Conservation (phyloP, 2,888 invertebrate genomes). For the Nomada flava region DNA sequence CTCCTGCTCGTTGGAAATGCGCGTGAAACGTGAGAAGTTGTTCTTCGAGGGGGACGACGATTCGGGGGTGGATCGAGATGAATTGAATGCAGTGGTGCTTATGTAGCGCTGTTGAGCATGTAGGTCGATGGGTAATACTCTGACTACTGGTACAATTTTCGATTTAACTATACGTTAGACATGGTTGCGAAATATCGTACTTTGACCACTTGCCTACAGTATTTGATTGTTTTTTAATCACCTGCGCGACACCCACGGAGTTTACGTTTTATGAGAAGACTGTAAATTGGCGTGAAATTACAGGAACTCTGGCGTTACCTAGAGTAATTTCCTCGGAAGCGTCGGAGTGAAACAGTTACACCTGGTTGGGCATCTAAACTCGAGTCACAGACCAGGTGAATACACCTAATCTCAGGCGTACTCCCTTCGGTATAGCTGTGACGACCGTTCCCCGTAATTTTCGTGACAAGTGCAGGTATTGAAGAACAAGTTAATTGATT, state of each 20-base stretch:
- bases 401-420: conserved; percentile 60
- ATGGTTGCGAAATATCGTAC: too few species aligned
- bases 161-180: too few species aligned
- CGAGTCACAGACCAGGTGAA: conserved; percentile 49
- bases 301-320: conserved; percentile 64
- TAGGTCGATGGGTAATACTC: conserved; percentile 8
- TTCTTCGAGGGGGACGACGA: conserved; percentile 1
- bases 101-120: background rate
- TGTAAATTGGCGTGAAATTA: conserved; percentile 71
- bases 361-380: conserved; percentile 46
- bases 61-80: background rate
- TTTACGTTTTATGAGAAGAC: conserved; percentile 59
- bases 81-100: background rate
- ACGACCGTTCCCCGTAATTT: conserved; percentile 59
- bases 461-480: conserved; percentile 49
- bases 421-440: conserved; percentile 43
- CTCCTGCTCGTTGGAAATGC: conserved; percentile 11
- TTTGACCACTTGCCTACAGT: background rate
- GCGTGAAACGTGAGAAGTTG: background rate
- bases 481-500: conserved; percentile 46
- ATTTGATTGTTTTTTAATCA: background rate
- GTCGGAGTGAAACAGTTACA: conserved; percentile 72
- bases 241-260: conserved; percentile 23
- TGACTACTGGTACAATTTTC: too few species aligned
- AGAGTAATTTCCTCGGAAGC: conserved; percentile 74